Percentiles rank a stretch among this genome's conserved stretches.
Evolutionary conservation across 2,113 vertebrate species (phyloP).

Genomic region (Mustela lutreola): DNA sequence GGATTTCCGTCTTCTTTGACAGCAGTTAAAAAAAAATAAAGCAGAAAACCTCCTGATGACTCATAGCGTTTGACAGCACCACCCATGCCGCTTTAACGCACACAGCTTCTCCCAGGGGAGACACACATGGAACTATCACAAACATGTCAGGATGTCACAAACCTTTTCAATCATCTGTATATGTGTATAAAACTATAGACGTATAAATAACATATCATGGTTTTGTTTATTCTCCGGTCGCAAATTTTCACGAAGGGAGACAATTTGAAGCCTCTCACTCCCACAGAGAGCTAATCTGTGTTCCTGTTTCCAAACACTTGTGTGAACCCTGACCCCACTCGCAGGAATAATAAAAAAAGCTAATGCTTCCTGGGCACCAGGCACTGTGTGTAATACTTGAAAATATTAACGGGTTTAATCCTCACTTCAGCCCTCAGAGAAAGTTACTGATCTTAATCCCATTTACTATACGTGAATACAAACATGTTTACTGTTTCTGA

Average conservation of each 20-base stretch:
- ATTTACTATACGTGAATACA: not conserved
- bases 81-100: fast-evolving
- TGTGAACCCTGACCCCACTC: not conserved
- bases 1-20: not conserved
- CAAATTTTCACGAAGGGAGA: not conserved
- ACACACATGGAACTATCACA: not conserved
- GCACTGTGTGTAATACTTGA: not conserved
- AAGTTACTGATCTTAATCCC: not conserved
- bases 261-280: not conserved
- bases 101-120: not conserved
- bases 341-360: not conserved
- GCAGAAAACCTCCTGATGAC: not conserved
- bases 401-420: not conserved
- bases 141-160: not conserved
- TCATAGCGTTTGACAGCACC: not conserved
- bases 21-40: not conserved
- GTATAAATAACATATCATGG: not conserved
- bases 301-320: not conserved
- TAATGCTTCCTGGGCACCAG: not conserved
- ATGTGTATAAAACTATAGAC: not conserved
- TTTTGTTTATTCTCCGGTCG: not conserved
- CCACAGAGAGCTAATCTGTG: not conserved
- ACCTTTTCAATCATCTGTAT: not conserved
- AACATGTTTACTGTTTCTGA: not conserved
- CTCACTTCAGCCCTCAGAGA: not conserved